These are phyloP conservation scores for Incurvaria masculella DNA, from an alignment of 2,888 invertebrate species.

Conservation along the genomic window DNA sequence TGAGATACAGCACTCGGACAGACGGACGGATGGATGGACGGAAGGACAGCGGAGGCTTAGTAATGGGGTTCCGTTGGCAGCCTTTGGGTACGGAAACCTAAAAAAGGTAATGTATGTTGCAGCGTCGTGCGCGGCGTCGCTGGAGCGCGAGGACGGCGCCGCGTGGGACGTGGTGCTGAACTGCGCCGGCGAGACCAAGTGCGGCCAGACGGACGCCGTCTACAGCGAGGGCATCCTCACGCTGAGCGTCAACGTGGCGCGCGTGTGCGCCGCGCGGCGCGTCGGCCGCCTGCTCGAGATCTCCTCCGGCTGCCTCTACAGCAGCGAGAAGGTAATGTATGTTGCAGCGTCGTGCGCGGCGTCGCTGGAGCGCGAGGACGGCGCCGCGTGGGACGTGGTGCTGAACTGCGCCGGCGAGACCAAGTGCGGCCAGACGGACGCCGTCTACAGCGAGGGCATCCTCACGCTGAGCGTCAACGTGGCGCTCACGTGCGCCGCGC, in stretches of 20 bases:
- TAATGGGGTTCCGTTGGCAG: too few species aligned
- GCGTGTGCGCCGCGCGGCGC: slow-evolving; percentile 65
- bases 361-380: slow-evolving; percentile 64
- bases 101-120: too few species aligned
- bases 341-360: slow-evolving; percentile 74
- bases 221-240: slow-evolving; percentile 87
- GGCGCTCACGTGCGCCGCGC: slow-evolving; percentile 70
- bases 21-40: too few species aligned
- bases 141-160: slow-evolving; percentile 58
- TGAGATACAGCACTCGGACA: too few species aligned
- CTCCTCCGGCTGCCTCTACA: slow-evolving; percentile 78
- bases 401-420: slow-evolving; percentile 93
- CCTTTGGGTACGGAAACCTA: too few species aligned
- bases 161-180: slow-evolving; percentile 80
- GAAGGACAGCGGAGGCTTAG: too few species aligned
- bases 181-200: slow-evolving; percentile 89
- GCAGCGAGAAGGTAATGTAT: slow-evolving; percentile 74
- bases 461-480: slow-evolving; percentile 80
- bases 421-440: slow-evolving; percentile 82
- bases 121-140: slow-evolving; percentile 81
- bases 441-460: slow-evolving; percentile 89
- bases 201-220: slow-evolving; percentile 84
- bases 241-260: slow-evolving; percentile 79
- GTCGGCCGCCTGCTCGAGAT: slow-evolving; percentile 77
- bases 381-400: slow-evolving; percentile 67